Percentiles rank a stretch among this genome's conserved stretches.
phyloP scores from a whole-genome alignment of 1,140 invertebrate species.

The Oncopodura yosiiana region DNA sequence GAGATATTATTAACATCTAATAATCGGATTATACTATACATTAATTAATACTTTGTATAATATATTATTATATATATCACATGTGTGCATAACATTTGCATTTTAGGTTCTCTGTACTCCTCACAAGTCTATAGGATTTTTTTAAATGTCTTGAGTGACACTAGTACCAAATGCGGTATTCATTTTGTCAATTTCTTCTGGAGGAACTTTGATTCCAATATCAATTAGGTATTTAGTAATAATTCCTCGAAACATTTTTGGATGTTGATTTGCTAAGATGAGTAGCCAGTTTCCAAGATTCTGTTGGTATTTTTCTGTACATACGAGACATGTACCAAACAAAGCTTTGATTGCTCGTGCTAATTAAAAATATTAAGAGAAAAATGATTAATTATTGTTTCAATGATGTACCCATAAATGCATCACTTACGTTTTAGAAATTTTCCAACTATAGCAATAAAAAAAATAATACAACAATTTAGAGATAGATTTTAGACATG shows the following conservation, averaged over 20 bases:
- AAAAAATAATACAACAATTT: no score
- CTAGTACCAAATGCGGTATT: no score
- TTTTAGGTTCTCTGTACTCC: no score
- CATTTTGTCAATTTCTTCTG: slow-evolving; percentile 4
- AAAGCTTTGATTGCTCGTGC: slow-evolving; percentile 11
- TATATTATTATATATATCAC: no score
- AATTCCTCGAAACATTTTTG: background rate
- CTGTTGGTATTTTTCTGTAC: slow-evolving; percentile 8
- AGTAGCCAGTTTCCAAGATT: slow-evolving; percentile 13
- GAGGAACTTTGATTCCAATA: slow-evolving; percentile 1
- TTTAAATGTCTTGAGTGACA: no score
- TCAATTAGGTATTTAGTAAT: slow-evolving; percentile 11
- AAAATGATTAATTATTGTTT: background rate
- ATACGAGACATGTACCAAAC: slow-evolving; percentile 11
- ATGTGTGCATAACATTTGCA: no score
- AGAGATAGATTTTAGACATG: no score
- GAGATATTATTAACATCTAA: no score
- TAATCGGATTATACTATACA: no score
- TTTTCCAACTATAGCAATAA: slow-evolving; percentile 21
- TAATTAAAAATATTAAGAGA: background rate
- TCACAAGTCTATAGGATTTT: no score
- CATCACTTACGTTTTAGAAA: slow-evolving; percentile 17
- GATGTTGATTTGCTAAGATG: background rate
- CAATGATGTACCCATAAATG: background rate
- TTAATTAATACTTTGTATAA: no score